Base-by-base conservation (phyloP, 2,797 vertebrate genomes). In the Picus viridis region DNA sequence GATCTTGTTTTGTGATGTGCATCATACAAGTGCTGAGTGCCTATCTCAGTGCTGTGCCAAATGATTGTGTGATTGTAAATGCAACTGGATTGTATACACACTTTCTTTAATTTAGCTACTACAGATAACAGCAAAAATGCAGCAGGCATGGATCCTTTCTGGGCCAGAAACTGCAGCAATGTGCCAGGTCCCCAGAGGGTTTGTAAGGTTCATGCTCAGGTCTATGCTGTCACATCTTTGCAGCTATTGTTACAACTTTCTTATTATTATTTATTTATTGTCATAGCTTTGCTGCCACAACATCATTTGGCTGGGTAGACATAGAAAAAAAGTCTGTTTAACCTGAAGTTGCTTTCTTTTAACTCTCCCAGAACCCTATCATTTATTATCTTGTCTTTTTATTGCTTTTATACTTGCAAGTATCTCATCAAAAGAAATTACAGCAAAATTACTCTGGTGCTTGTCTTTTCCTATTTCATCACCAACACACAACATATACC, bases 401-500 rank as follows among this genome's bases (percentile, higher is more conserved):
- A 74, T 92, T 93, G 89, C 58, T 79, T 64, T 81, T 78, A 19
- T 58, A 56, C 61, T 89, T 91, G 68, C 58, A 84, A 95, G 51
- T 94, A 79, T 77, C 86, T 96, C 75, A 90, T 89, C 89, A 95
- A 84, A 96, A 93, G 71, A 93, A 91, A 95, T 96, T 74, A 92
- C 58, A 84, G 85, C 80, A 92, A 89, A 61, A 86, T 91, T 88
- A 79, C 80, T 95, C 90, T 94, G 90, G 85, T 92, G 61, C 83
- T 92, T 93, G 86, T 94, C 93, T 2, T 64, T 89, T 84, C 62
- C 56, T 45, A 74, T 95, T 88, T 68, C n/a, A 54, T 93, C 91
- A 74, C 9, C 58, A 16, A 6, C 54, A 53, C 2, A 9, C 83
- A 89, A 62, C 0, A 0, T 57, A 41, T 32, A 95, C 85, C 68